These are phyloP conservation scores for Lottia gigantea DNA, from an alignment of 2,888 invertebrate species.

Conservation along the genomic window DNA sequence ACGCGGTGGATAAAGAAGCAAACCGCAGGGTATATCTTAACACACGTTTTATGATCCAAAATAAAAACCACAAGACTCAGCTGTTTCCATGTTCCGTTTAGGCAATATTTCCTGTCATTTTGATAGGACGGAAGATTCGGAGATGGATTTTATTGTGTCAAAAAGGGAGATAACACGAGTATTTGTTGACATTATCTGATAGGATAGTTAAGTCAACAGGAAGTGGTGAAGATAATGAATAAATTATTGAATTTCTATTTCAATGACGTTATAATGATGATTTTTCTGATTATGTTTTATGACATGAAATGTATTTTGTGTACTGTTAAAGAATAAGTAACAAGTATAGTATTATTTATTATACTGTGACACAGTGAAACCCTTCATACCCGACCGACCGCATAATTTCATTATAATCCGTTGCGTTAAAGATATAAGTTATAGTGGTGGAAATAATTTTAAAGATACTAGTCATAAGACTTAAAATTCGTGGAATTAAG, in stretches of 20 bases:
- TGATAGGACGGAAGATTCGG: neutral
- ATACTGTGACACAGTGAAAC: no score
- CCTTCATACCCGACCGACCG: no score
- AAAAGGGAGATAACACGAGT: neutral
- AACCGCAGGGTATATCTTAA: constrained; percentile 9
- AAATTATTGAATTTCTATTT: neutral
- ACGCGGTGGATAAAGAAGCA: neutral
- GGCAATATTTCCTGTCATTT: neutral
- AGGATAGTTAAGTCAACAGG: constrained; percentile 3
- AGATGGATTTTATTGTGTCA: neutral
- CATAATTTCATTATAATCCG: no score
- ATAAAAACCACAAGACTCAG: neutral
- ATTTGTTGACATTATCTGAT: neutral
- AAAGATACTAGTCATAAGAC: no score
- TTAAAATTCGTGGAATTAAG: no score
- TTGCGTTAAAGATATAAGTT: no score
- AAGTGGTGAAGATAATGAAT: neutral
- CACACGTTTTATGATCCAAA: constrained; percentile 1
- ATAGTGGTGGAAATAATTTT: no score
- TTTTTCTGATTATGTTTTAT: neutral
- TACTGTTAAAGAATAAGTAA: no score
- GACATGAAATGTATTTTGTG: no score
- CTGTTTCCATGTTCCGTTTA: neutral
- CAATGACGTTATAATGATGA: neutral
- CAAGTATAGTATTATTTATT: no score